Conservation (phyloP, 92 coral and sea anemone genomes). For the Montipora capitata region DNA sequence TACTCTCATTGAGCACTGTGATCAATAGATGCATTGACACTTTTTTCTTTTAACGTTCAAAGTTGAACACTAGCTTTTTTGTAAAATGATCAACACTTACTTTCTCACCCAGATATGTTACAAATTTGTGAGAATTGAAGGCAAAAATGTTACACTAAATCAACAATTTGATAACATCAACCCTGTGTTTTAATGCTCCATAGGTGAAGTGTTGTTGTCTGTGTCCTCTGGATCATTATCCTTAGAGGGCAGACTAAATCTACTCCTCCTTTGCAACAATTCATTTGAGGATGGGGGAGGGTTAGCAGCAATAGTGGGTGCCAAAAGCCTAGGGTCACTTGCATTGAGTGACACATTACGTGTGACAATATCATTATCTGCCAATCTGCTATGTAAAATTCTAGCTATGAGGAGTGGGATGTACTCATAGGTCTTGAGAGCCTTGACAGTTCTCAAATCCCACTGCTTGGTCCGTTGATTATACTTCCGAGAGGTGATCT, state of each 20-base stretch:
- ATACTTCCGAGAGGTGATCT: slow-evolving; percentile 34
- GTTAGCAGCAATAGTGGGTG: slow-evolving; percentile 23
- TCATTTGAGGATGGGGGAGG: slow-evolving; percentile 7
- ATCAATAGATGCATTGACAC: too few relatives aligned
- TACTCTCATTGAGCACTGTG: too few relatives aligned
- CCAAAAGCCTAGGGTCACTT: slow-evolving; percentile 33
- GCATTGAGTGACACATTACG: slow-evolving; percentile 6
- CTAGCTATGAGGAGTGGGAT: slow-evolving; percentile 45
- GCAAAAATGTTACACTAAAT: too few relatives aligned
- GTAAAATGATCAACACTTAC: too few relatives aligned
- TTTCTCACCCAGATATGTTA: too few relatives aligned
- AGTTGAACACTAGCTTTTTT: too few relatives aligned
- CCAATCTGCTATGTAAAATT: slow-evolving; percentile 28
- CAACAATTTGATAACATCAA: too few relatives aligned
- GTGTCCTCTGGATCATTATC: too few relatives aligned
- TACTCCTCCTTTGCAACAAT: background rate
- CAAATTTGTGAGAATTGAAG: too few relatives aligned
- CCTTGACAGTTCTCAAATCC: slow-evolving; percentile 48
- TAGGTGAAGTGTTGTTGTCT: too few relatives aligned
- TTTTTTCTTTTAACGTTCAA: too few relatives aligned
- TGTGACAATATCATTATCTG: slow-evolving; percentile 39
- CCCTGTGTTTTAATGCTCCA: too few relatives aligned
- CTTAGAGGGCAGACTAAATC: background rate
- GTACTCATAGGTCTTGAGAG: slow-evolving; percentile 56
- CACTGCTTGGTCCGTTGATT: slow-evolving; percentile 65